phyloP scores from a whole-genome alignment of 2,888 invertebrate genomes.

The Pammene fasciana region DNA sequence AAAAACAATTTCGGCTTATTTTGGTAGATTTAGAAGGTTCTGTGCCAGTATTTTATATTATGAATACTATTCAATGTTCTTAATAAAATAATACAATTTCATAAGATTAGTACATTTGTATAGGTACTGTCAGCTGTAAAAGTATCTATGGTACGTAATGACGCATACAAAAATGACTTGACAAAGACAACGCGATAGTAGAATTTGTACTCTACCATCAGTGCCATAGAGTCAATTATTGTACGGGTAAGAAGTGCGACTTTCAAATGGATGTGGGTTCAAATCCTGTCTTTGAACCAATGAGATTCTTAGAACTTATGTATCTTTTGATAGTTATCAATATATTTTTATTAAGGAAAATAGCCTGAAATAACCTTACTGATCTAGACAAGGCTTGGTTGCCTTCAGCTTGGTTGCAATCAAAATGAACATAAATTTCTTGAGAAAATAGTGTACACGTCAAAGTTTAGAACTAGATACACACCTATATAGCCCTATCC shows the following conservation, averaged over 20 bases:
- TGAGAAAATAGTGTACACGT: background rate
- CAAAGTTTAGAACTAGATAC: background rate
- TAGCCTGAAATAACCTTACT: background rate
- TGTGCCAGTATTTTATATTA: too few relatives aligned
- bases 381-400: background rate
- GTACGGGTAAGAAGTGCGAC: background rate
- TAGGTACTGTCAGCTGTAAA: too few relatives aligned
- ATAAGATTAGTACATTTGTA: too few relatives aligned
- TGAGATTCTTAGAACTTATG: background rate
- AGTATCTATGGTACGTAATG: background rate
- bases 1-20: too few relatives aligned
- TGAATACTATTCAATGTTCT: too few relatives aligned
- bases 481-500: too few relatives aligned
- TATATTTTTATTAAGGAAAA: background rate
- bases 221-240: background rate
- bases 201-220: background rate
- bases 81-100: too few relatives aligned
- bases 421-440: background rate
- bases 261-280: background rate
- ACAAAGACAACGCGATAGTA: background rate
- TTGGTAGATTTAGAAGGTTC: too few relatives aligned
- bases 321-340: too few relatives aligned
- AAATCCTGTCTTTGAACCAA: background rate
- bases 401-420: background rate
- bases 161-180: background rate